Conservation (phyloP, 2,113 vertebrate genomes). For the Bos javanicus region DNA sequence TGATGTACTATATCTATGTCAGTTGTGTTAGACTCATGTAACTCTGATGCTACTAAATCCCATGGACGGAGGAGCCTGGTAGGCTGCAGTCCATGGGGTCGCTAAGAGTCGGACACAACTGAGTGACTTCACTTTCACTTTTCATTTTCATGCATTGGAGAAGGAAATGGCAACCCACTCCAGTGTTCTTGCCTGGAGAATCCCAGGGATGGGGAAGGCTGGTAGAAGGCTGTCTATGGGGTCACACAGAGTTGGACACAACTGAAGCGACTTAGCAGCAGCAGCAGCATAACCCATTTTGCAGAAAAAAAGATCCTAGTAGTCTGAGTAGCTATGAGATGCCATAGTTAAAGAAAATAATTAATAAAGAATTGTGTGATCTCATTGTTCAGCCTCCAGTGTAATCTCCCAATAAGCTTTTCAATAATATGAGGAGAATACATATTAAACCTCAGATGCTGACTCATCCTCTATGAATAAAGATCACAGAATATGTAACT, state of each 20-base stretch:
- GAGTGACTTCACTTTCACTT: no score
- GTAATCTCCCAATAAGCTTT: not conserved
- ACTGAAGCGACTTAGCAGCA: no score
- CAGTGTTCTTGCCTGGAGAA: no score
- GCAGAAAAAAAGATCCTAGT: not conserved
- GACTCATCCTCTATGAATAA: not conserved
- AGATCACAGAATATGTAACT: not conserved
- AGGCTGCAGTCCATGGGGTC: no score
- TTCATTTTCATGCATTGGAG: no score
- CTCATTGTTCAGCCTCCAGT: not conserved
- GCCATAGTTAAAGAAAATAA: not conserved
- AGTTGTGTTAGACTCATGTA: not conserved
- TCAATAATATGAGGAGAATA: not conserved
- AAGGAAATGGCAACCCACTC: no score
- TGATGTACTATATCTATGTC: not conserved
- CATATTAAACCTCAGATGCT: not conserved
- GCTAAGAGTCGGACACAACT: no score
- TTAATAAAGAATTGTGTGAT: not conserved
- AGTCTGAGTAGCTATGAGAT: not conserved
- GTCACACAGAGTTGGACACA: no score
- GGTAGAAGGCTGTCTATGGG: no score
- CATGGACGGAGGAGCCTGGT: no score
- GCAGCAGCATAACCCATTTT: not conserved
- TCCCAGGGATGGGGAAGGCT: no score
- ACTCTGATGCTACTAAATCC: no score